These are phyloP conservation scores for Colinus virginianus DNA, from an alignment of 2,113 vertebrate genomes.

Conservation along the genomic window DNA sequence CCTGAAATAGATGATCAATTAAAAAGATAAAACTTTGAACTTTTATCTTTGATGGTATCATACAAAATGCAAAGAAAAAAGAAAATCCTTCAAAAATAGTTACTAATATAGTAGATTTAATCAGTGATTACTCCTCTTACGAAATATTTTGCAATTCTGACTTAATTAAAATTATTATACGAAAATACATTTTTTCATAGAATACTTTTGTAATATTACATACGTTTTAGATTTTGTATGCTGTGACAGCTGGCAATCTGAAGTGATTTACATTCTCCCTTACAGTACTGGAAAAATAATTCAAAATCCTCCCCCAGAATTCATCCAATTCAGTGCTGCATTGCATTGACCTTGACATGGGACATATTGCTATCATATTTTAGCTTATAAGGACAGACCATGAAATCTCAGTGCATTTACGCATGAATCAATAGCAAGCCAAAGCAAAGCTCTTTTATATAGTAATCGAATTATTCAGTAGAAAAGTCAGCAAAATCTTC, in stretches of 20 bases:
- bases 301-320: background rate
- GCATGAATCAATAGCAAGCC: background rate
- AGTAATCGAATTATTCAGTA: constrained; percentile 17
- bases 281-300: background rate
- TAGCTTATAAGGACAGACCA: background rate
- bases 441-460: background rate
- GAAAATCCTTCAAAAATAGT: background rate
- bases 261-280: background rate
- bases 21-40: background rate
- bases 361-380: background rate
- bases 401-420: background rate
- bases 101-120: background rate
- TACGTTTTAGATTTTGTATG: background rate
- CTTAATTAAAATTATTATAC: background rate
- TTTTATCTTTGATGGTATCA: background rate
- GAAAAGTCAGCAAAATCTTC: constrained; percentile 18
- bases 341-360: background rate
- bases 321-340: background rate
- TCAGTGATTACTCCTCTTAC: background rate
- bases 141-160: background rate
- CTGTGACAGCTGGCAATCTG: background rate
- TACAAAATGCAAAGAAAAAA: background rate
- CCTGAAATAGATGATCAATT: background rate
- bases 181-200: background rate
- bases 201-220: background rate